A percentile compares a stretch with the other conserved stretches of the same genome.
Evolutionary conservation across 2,113 vertebrate genomes (phyloP).

Genomic region (Platysternon megacephalum): DNA sequence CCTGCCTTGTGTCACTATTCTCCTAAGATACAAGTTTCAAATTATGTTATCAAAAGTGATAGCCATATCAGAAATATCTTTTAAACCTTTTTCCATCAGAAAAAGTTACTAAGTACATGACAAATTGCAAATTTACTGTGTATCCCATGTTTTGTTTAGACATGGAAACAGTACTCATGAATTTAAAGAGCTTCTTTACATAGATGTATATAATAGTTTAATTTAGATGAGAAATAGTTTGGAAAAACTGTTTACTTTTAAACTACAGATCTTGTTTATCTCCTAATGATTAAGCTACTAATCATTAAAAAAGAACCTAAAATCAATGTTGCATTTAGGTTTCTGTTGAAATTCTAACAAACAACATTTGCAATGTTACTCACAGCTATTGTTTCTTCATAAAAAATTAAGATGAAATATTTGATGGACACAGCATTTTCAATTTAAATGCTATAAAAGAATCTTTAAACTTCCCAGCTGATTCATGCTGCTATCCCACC

Average conservation of each 20-base stretch:
- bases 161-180: conserved; percentile 43
- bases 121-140: conserved; percentile 68
- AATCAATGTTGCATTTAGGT: conserved; percentile 4
- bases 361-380: conserved; percentile 8
- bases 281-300: conserved; percentile 39
- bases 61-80: conserved; percentile 73
- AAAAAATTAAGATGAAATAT: conserved; percentile 45
- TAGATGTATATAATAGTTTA: conserved; percentile 40
- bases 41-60: conserved; percentile 77
- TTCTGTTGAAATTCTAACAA: conserved; percentile 32
- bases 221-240: conserved; percentile 46
- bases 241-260: conserved; percentile 61
- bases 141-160: conserved; percentile 73
- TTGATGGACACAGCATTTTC: conserved; percentile 42
- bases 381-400: conserved; percentile 39
- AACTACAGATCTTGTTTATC: conserved; percentile 20
- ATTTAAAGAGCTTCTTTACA: conserved; percentile 70
- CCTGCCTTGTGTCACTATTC: conserved; percentile 69
- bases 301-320: conserved; percentile 34
- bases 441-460: conserved; percentile 24
- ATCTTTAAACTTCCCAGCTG: conserved; percentile 40
- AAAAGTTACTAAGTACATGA: conserved; percentile 53
- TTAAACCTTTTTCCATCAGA: conserved; percentile 60
- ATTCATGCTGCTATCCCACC: conserved; percentile 36
- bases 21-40: conserved; percentile 73